A percentile compares a stretch with the other conserved stretches of the same genome.
Conservation (phyloP, 2,888 invertebrate species). For the Eupithecia subfuscata region DNA sequence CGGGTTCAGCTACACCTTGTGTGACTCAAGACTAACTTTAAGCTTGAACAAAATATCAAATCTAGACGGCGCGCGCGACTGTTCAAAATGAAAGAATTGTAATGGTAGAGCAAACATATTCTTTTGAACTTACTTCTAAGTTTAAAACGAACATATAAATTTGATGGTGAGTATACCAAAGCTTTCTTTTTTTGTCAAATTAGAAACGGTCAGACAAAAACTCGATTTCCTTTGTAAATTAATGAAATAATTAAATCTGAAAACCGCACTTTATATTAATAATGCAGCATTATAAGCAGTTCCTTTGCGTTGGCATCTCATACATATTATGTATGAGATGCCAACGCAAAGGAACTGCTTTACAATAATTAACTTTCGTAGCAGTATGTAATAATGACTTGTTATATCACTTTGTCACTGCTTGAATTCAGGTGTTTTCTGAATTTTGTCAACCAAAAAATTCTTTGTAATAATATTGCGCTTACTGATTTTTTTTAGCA, state of each 20-base stretch:
- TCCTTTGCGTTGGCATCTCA: too few relatives aligned
- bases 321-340: background rate
- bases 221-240: too few relatives aligned
- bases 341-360: background rate
- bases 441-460: background rate
- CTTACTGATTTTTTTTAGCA: background rate
- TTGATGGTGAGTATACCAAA: too few relatives aligned
- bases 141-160: too few relatives aligned
- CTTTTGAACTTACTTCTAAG: too few relatives aligned
- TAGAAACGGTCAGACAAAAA: too few relatives aligned
- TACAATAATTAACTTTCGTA: constrained; percentile 3
- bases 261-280: background rate
- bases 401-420: background rate
- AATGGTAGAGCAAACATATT: too few relatives aligned
- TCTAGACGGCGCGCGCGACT: background rate
- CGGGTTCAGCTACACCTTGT: background rate
- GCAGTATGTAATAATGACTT: background rate
- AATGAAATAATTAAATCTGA: background rate
- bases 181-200: too few relatives aligned
- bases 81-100: too few relatives aligned
- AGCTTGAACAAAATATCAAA: background rate
- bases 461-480: background rate
- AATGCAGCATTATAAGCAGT: too few relatives aligned
- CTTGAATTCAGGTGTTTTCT: background rate
- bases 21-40: background rate